Conservation (phyloP, 2,113 vertebrate genomes). For the Irena cyanogastra region DNA sequence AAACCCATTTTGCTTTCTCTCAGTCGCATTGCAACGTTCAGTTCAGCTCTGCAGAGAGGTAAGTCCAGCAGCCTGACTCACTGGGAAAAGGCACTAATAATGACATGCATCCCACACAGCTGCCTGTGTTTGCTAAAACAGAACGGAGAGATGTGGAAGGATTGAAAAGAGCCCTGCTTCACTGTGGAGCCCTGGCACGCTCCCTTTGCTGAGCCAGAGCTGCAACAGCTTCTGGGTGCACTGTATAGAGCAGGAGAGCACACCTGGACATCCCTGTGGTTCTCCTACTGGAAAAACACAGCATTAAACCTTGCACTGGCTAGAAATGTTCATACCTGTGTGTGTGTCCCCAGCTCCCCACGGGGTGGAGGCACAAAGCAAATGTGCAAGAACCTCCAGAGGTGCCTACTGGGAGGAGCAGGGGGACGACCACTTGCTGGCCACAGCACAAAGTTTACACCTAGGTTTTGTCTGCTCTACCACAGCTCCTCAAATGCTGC, state of each 20-base stretch:
- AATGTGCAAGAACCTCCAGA: not conserved
- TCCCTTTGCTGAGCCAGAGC: fast-evolving
- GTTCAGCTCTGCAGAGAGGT: not conserved
- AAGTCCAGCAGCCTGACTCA: not conserved
- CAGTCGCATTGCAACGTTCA: fast-evolving
- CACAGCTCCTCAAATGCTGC: not conserved
- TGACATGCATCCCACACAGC: not conserved
- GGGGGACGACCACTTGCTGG: not conserved
- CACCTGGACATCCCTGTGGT: not conserved
- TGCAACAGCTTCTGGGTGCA: not conserved
- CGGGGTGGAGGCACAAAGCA: not conserved
- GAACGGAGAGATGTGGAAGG: not conserved
- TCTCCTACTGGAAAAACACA: not conserved
- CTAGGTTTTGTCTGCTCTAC: not conserved
- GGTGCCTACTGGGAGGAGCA: fast-evolving
- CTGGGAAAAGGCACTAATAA: not conserved
- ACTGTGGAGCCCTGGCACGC: fast-evolving
- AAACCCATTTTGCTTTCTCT: not conserved
- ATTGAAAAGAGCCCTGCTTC: not conserved
- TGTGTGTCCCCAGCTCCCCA: not conserved
- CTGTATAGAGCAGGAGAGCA: not conserved
- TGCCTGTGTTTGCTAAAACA: not conserved
- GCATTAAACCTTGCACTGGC: not conserved
- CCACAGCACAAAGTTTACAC: not conserved
- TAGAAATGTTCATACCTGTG: not conserved